Percentiles rank a stretch among this genome's conserved stretches.
These are phyloP conservation scores for Neotoxoptera formosana DNA, from an alignment of 1,140 invertebrate genomes.

Conservation along the genomic window DNA sequence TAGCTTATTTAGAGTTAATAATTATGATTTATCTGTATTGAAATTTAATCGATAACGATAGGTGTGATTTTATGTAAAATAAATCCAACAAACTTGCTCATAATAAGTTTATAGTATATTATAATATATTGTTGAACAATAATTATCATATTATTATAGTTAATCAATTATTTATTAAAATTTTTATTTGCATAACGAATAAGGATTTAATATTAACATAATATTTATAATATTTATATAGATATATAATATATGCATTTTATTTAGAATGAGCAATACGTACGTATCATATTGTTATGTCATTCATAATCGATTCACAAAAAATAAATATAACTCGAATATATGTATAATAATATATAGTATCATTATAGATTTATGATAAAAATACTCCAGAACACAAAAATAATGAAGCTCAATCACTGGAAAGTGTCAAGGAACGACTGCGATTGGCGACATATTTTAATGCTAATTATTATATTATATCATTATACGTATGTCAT, in stretches of 20 bases:
- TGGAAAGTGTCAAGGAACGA: not conserved
- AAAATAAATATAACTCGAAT: slow-evolving; percentile 21
- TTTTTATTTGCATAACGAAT: not conserved
- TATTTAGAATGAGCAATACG: slow-evolving; percentile 1
- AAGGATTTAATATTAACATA: not conserved
- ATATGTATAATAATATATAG: not conserved
- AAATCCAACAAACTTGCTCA: not conserved
- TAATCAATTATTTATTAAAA: slow-evolving; percentile 32
- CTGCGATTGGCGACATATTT: not conserved
- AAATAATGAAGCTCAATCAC: not conserved
- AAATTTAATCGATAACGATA: not conserved
- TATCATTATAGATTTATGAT: not conserved
- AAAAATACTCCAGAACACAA: not conserved
- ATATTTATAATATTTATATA: not conserved
- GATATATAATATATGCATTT: not conserved
- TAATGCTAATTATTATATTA: not conserved
- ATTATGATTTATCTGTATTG: not conserved
- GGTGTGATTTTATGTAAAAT: not conserved
- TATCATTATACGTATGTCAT: not conserved
- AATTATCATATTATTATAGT: not conserved
- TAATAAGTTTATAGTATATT: not conserved
- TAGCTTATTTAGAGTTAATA: not conserved
- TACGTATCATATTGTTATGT: not conserved
- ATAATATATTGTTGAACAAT: not conserved
- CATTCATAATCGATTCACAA: not conserved